Percentiles rank a stretch among this genome's conserved stretches.
phyloP scores from a whole-genome alignment of 2,888 invertebrate genomes.

The Priocnemis perturbator region DNA sequence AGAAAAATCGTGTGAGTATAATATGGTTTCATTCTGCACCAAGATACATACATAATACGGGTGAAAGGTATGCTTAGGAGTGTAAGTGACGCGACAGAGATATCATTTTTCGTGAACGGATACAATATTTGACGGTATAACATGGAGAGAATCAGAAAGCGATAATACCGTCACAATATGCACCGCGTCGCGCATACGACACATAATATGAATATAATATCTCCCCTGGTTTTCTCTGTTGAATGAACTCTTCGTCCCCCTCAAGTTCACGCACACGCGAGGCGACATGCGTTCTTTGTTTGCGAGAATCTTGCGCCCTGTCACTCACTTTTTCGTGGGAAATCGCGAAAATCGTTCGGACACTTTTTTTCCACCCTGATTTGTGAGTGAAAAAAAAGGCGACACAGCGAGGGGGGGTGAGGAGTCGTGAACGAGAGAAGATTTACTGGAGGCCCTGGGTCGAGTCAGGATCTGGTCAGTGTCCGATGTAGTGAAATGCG shows the following conservation, averaged over 20 bases:
- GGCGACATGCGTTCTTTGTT: neutral
- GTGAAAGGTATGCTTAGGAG: too few species aligned
- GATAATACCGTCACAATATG: neutral
- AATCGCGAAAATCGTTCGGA: neutral
- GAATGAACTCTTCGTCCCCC: too few species aligned
- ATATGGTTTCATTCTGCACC: too few species aligned
- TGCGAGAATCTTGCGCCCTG: neutral
- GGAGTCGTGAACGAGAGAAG: neutral
- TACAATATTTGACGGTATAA: too few species aligned
- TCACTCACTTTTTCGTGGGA: neutral
- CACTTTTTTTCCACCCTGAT: neutral
- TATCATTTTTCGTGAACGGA: too few species aligned
- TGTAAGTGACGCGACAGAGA: too few species aligned
- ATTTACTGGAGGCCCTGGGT: constrained; percentile 1
- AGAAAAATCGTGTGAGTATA: too few species aligned
- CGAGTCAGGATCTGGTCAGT: constrained; percentile 27
- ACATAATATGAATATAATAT: too few species aligned
- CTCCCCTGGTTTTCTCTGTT: too few species aligned
- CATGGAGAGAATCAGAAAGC: neutral
- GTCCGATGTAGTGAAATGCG: constrained; percentile 47
- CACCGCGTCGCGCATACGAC: too few species aligned
- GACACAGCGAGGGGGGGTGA: constrained; percentile 16
- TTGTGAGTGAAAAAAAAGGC: constrained; percentile 19
- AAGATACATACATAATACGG: too few species aligned
- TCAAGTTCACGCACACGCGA: too few species aligned